These are phyloP conservation scores for Digitonthophagus gazella DNA, from an alignment of 2,888 invertebrate species.

Conservation along the genomic window DNA sequence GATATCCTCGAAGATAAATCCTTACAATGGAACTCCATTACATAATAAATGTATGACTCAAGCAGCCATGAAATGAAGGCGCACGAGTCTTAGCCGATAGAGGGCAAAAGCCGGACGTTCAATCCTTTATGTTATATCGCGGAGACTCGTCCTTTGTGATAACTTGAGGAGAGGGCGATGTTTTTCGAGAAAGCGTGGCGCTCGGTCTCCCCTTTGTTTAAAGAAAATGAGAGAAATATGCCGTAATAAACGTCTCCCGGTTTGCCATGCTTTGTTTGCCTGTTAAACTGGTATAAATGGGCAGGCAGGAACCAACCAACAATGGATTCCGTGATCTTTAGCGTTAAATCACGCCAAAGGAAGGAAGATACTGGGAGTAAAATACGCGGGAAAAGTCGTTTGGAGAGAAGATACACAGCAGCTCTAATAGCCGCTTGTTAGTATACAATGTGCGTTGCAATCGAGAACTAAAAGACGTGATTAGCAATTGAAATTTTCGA, in stretches of 20 bases:
- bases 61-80: slow-evolving; percentile 13
- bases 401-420: neutral
- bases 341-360: slow-evolving; percentile 6
- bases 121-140: slow-evolving; percentile 10
- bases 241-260: slow-evolving; percentile 7
- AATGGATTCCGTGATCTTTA: slow-evolving; percentile 4
- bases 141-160: slow-evolving; percentile 4
- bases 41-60: slow-evolving; percentile 15
- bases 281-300: slow-evolving; percentile 6
- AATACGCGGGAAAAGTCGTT: neutral
- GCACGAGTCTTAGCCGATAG: neutral
- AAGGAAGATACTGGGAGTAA: neutral
- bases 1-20: slow-evolving; percentile 10
- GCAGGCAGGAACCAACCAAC: neutral
- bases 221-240: slow-evolving; percentile 17
- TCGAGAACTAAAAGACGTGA: no score
- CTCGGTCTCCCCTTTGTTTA: slow-evolving; percentile 5
- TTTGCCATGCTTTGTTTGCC: neutral
- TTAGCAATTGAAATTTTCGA: no score
- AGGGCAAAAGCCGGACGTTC: neutral
- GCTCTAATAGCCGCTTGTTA: neutral
- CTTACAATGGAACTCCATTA: slow-evolving; percentile 9
- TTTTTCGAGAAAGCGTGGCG: slow-evolving; percentile 1
- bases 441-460: no score
- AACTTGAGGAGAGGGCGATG: slow-evolving; percentile 1